Evolutionary conservation across 2,888 invertebrate species (phyloP), one percentile per base, ranked within the genome.

Genomic region (Sesamia inferens): DNA sequence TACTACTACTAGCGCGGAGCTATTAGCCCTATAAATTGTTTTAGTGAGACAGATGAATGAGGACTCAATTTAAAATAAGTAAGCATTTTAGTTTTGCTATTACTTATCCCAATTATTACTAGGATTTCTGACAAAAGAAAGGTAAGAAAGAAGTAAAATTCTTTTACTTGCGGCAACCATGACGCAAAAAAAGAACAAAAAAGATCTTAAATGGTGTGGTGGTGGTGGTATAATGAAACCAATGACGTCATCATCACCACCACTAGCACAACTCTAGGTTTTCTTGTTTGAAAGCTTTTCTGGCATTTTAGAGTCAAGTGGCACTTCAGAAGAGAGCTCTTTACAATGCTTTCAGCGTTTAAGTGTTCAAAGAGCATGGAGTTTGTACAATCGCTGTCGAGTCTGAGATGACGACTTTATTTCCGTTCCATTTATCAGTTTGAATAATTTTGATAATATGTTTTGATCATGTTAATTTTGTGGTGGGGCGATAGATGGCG

Each of bases 261-360:
- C 13, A 5, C 19, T n/a, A 57, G 57, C 24, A 55, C 24, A 71
- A 31, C 48, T 31, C 65, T 78, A 82, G 75, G 69, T 77, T 82
- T 82, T 76, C 79, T 77, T 82, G 72, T 79, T 80, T 76, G 58
- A 82, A 88, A 84, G 82, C 79, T 74, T 84, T 79, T 68, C 75
- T 85, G 79, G 82, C 79, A 66, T 87, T 87, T 87, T 83, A 85
- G 78, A 81, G 79, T 79, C 78, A 75, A 87, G 88, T 81, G 75
- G 19, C 76, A 76, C 87, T 87, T 59, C 47, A 39, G 16, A 42
- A 54, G 57, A 85, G 88, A 42, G 85, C 81, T 68, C 85, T 88
- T 71, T 39, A 70, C 70, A 77, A 82, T 75, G 87, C 86, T 87
- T 78, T 81, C 77, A 78, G 64, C 69, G 58, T 68, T 84, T 71